These are phyloP conservation scores for Tragelaphus imberbis DNA, from an alignment of 2,113 vertebrate species.

Conservation along the genomic window DNA sequence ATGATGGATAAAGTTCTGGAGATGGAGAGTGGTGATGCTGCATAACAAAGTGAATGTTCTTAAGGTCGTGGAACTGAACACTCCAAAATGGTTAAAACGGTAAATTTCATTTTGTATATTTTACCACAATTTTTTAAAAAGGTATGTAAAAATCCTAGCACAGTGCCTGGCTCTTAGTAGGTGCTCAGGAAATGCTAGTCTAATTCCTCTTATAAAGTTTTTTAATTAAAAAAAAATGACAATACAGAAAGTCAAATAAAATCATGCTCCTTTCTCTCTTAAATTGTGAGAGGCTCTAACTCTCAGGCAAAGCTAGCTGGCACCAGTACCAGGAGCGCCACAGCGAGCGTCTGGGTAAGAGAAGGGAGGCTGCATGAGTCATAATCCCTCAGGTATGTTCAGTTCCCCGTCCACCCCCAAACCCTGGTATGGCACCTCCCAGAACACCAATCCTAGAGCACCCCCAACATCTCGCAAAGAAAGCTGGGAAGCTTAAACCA, in stretches of 20 bases:
- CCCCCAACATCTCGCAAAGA: not conserved
- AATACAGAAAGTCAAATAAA: not conserved
- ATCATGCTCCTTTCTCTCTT: not conserved
- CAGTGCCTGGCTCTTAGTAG: not conserved
- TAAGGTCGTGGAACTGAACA: not conserved
- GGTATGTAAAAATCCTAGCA: not conserved
- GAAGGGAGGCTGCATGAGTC: not conserved
- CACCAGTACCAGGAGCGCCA: not conserved
- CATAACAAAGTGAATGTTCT: not conserved
- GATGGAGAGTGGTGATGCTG: not conserved
- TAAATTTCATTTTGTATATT: not conserved
- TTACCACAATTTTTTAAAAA: not conserved
- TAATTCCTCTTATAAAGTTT: not conserved
- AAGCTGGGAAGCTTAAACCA: not conserved
- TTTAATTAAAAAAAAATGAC: not conserved
- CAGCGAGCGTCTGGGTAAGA: not conserved
- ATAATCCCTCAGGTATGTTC: not conserved
- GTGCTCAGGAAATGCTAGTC: not conserved
- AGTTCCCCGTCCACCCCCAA: not conserved
- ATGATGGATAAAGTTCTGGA: not conserved
- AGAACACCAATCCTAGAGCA: not conserved
- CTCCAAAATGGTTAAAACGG: not conserved
- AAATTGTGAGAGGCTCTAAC: not conserved
- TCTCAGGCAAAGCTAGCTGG: not conserved
- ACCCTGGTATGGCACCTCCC: not conserved